Base-by-base conservation (phyloP, 2,797 vertebrate species). In the Gallinago solitaria region DNA sequence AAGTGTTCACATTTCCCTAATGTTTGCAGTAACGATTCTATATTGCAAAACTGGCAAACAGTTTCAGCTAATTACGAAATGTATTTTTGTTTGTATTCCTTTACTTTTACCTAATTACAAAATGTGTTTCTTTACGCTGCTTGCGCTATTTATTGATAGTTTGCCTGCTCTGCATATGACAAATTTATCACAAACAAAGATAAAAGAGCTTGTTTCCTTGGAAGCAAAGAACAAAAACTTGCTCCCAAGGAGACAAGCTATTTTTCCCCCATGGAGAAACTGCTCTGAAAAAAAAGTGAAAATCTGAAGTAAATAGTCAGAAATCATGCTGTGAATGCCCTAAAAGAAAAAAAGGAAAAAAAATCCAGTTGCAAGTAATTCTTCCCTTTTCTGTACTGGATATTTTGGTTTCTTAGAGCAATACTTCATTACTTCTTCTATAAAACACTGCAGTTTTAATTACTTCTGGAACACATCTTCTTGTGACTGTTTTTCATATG, bases 181-280 rank as follows among this genome's bases (percentile, higher is more conserved):
- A 96, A 90, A 94, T 96, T 95, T 96, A 85, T 95, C 87, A 95
- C 83, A 85, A 95, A 53, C 86, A 95, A 97, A 97, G 93, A 95
- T 97, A 96, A 97, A 97, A 97, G 94, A 96, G 89, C 69, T 96
- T 93, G 75, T 96, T 97, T 97, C 87, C 95, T 97, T 97, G 92
- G 87, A 96, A 97, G 92, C 93, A 77, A 93, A 92, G 85, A 97
- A 96, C 82, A 96, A 97, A 97, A 97, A 94, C 92, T 97, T 97
- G 69, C 78, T 97, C 80, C 87, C 96, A 63, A 73, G 83, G 79
- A 96, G 92, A 96, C 95, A 96, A 85, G 87, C 79, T 95, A 50
- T 94, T 95, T 96, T 97, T 95, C 96, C 95, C 91, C 89, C 45
- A 75, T 90, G 71, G 95, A 97, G 82, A 93, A 96, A 95, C 73